Percentiles rank a stretch among this genome's conserved stretches.
Evolutionary conservation across 2,113 vertebrate genomes (phyloP).

Genomic region (Beaufortia kweichowensis): DNA sequence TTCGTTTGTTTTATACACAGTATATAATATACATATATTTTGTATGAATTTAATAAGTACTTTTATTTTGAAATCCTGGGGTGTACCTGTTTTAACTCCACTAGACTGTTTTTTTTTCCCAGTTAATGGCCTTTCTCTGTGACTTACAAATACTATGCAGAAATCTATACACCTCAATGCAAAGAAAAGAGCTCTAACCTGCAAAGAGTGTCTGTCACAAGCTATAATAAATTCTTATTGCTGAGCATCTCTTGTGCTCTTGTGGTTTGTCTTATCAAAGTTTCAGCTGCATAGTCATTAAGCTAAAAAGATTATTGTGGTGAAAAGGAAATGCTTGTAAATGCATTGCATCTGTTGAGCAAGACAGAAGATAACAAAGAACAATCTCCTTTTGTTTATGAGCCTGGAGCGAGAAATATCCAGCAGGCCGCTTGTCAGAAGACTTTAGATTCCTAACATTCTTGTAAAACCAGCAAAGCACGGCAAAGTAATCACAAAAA

Average conservation of each 20-base stretch:
- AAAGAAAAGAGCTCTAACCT: conserved; percentile 55
- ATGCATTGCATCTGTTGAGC: too few species aligned
- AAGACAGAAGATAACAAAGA: too few species aligned
- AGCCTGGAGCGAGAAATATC: too few species aligned
- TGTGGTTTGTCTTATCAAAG: conserved; percentile 6
- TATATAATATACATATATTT: conserved; percentile 73
- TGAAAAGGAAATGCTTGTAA: too few species aligned
- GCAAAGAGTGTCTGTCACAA: conserved; percentile 54
- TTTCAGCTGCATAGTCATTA: too few species aligned
- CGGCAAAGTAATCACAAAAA: too few species aligned
- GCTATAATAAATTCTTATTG: conserved; percentile 58
- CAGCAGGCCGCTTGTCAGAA: too few species aligned
- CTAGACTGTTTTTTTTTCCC: conserved; percentile 63
- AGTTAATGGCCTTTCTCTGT: conserved; percentile 68
- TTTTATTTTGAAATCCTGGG: conserved; percentile 69
- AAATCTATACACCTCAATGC: conserved; percentile 57
- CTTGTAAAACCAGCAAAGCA: too few species aligned
- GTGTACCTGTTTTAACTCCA: conserved; percentile 67
- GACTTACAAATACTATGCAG: conserved; percentile 71
- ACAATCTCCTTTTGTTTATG: too few species aligned
- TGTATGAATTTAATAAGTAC: conserved; percentile 70
- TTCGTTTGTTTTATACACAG: conserved; percentile 72
- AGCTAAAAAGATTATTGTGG: too few species aligned
- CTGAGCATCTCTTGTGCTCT: conserved; percentile 41
- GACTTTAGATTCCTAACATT: too few species aligned